Percentiles rank a stretch among this genome's conserved stretches.
Conservation (phyloP, 2,797 vertebrate genomes). For the Sebastes minor region DNA sequence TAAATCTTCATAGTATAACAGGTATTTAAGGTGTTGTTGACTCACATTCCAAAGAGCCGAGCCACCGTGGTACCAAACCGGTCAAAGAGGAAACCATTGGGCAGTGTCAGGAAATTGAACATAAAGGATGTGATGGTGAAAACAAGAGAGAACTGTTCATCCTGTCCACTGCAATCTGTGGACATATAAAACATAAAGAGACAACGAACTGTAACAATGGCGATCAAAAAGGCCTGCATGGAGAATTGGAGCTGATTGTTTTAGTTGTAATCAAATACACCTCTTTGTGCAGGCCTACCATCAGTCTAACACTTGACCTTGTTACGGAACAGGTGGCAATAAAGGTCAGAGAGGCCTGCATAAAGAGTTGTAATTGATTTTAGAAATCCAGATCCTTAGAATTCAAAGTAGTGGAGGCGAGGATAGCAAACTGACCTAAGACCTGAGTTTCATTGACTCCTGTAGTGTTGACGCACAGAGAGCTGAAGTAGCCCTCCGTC, state of each 20-base stretch:
- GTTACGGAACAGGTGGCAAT: neutral
- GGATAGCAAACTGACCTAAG: neutral
- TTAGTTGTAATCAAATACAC: neutral
- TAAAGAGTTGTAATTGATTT: neutral
- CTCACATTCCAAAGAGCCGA: slow-evolving; percentile 90
- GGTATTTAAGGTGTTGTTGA: neutral
- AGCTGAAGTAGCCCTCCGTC: slow-evolving; percentile 84
- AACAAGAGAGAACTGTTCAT: slow-evolving; percentile 88
- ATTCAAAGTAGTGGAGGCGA: neutral
- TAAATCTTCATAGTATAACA: too few species aligned
- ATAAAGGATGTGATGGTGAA: slow-evolving; percentile 92
- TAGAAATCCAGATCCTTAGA: neutral
- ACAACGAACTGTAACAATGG: neutral
- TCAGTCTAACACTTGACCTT: neutral
- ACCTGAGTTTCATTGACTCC: slow-evolving; percentile 41
- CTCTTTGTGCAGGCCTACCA: neutral
- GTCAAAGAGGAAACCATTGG: slow-evolving; percentile 89
- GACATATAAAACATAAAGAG: neutral
- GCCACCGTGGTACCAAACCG: slow-evolving; percentile 86
- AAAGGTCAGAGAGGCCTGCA: neutral
- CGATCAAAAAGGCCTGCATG: neutral
- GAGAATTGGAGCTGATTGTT: too few species aligned
- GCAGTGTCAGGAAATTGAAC: slow-evolving; percentile 91
- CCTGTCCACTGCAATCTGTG: slow-evolving; percentile 84
- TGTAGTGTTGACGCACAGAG: slow-evolving; percentile 81